These are phyloP conservation scores for Eulemur albifrons DNA, from an alignment of 2,797 vertebrate species.

Conservation along the genomic window DNA sequence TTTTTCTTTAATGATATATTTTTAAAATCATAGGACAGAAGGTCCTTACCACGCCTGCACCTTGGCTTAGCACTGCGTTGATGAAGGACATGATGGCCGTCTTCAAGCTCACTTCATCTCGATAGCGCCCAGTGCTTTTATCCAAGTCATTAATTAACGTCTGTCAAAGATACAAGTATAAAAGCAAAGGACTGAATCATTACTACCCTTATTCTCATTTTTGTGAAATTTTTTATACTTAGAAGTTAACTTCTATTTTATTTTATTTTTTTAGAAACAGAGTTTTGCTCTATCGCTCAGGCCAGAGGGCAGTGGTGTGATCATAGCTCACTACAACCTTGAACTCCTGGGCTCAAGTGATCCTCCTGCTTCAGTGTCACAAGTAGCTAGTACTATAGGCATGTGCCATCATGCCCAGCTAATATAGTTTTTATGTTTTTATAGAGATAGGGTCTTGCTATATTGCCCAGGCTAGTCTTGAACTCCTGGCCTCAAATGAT, in stretches of 20 bases:
- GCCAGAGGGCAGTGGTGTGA: neutral
- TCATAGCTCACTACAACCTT: neutral
- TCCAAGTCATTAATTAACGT: conserved; percentile 97
- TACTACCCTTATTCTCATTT: neutral
- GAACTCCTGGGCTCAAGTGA: neutral
- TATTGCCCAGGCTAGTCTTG: neutral
- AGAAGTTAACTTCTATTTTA: neutral
- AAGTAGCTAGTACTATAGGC: neutral
- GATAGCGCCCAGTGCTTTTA: conserved; percentile 95
- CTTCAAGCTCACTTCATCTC: conserved; percentile 98
- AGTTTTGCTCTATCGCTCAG: neutral
- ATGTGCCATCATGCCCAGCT: neutral
- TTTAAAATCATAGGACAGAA: neutral
- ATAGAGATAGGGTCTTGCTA: neutral
- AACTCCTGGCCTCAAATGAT: neutral
- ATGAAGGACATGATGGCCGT: conserved; percentile 99
- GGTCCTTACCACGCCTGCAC: conserved; percentile 94
- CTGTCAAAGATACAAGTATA: conserved; percentile 80
- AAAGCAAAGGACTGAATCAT: conserved; percentile 35
- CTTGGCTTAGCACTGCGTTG: conserved; percentile 98
- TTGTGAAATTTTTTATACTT: neutral
- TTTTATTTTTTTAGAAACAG: neutral
- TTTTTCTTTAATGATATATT: neutral
- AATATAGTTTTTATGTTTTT: neutral
- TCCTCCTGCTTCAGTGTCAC: neutral